Percentiles rank a stretch among this genome's conserved stretches.
phyloP scores from a whole-genome alignment of 2,797 vertebrate species.

The Sardinella longiceps region DNA sequence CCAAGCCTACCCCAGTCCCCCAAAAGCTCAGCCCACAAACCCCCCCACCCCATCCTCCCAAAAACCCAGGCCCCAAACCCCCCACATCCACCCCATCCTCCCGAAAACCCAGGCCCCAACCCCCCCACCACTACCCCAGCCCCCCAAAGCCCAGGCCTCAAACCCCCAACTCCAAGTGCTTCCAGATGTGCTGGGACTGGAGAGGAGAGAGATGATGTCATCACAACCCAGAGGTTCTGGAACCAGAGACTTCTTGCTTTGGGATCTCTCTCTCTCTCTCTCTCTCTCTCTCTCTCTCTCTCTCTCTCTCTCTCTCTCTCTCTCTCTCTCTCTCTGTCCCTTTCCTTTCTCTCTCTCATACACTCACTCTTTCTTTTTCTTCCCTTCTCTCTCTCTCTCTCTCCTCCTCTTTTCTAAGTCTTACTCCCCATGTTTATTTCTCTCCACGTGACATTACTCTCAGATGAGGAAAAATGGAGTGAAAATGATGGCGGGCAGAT shows the following conservation, averaged over 20 bases:
- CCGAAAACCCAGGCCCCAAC: no score
- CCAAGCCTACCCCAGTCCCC: no score
- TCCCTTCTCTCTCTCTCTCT: background rate
- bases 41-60: no score
- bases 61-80: no score
- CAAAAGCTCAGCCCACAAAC: no score
- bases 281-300: background rate
- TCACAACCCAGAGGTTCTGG: slow-evolving; percentile 1
- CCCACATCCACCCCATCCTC: no score
- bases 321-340: background rate
- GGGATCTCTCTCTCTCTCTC: slow-evolving; percentile 8
- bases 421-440: background rate
- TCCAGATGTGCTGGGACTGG: slow-evolving; percentile 12
- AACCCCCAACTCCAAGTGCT: background rate
- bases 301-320: background rate
- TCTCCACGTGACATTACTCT: background rate
- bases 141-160: background rate
- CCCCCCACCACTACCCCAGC: background rate
- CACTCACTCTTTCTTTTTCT: background rate
- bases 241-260: background rate
- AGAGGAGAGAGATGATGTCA: slow-evolving; percentile 14
- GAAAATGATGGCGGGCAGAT: background rate
- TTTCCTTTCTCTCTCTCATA: background rate
- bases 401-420: background rate
- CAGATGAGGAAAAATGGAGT: background rate